phyloP scores from a whole-genome alignment of 2,797 vertebrate genomes.

The Hyperoplus lanceolatus region DNA sequence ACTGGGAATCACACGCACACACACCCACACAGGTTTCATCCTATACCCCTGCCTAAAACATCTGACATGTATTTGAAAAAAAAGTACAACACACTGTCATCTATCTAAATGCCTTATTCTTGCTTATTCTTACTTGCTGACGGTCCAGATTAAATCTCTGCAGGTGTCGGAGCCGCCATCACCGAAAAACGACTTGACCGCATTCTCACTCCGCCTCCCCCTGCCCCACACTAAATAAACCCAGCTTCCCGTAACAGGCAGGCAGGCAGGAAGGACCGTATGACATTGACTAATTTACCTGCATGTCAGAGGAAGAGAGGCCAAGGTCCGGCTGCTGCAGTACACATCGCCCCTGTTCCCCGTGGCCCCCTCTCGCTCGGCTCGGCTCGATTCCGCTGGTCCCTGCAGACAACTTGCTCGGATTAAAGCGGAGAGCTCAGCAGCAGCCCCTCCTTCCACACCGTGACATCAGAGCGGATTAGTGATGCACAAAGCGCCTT shows the following conservation, averaged over 20 bases:
- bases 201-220: not conserved
- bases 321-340: conserved; percentile 58
- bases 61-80: conserved; percentile 9
- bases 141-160: conserved; percentile 15
- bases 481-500: conserved; percentile 80
- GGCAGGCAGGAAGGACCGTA: not conserved
- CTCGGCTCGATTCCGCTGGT: conserved; percentile 47
- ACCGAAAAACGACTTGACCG: conserved; percentile 19
- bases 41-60: not conserved
- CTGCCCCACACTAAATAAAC: conserved; percentile 5
- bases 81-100: conserved; percentile 43
- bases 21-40: not conserved
- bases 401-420: conserved; percentile 66
- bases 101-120: conserved; percentile 4
- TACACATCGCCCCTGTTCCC: conserved; percentile 51
- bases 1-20: not conserved
- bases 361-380: conserved; percentile 18
- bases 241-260: not conserved
- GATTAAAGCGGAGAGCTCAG: conserved; percentile 77
- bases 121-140: not conserved
- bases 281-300: conserved; percentile 70
- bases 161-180: conserved; percentile 66
- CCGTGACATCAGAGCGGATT: conserved; percentile 87
- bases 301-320: conserved; percentile 68
- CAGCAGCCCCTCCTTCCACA: conserved; percentile 75